Evolutionary conservation across 2,113 vertebrate species (phyloP), one percentile per base, ranked within the genome.

Genomic region (Atherinomorus stipes): DNA sequence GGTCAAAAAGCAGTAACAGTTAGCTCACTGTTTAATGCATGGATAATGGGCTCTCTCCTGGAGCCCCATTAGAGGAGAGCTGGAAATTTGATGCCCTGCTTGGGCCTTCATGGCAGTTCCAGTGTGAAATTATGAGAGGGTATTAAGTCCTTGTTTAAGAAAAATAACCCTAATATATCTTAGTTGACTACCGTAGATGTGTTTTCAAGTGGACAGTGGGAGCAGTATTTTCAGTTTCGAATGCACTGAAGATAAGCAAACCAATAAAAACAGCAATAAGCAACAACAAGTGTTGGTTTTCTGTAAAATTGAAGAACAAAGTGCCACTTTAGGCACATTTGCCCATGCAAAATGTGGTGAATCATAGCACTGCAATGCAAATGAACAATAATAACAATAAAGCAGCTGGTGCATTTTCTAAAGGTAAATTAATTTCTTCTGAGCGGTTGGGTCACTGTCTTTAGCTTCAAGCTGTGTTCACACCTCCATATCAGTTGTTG

Each of bases 51-150:
- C 22, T 64, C 57, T 64, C 47, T 64, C 19, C n/a, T 64, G 23
- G 47, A 42, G 37, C 53, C 52, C 56, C 11, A 21, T 74, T 67
- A 67, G 26, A 47, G 19, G 56, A 59, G 23, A 64, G 50, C 22
- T 52, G 34, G 67, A 64, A 57, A 75, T 65, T 4, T 34, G 49
- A 72, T 64, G 47, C 52, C 62, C 31, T 59, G 56, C 61, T 57
- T 58, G 26, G 28, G 56, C 51, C 37, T 72, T 67, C 18, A 28
- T 58, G 38, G 51, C 16, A 21, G 50, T 9, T 66, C 26, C 44
- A 28, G 25, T 59, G 38, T 51, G 50, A 50, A 38, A 65, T 19
- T 18, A 26, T 22, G 40, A 66, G 22, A 9, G 25, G 9, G 37
- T 8, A 21, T 61, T 62, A 12, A 23, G 25, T 4, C 3, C n/a